Conservation (phyloP, 2,113 vertebrate species). For the Petroica traversi region DNA sequence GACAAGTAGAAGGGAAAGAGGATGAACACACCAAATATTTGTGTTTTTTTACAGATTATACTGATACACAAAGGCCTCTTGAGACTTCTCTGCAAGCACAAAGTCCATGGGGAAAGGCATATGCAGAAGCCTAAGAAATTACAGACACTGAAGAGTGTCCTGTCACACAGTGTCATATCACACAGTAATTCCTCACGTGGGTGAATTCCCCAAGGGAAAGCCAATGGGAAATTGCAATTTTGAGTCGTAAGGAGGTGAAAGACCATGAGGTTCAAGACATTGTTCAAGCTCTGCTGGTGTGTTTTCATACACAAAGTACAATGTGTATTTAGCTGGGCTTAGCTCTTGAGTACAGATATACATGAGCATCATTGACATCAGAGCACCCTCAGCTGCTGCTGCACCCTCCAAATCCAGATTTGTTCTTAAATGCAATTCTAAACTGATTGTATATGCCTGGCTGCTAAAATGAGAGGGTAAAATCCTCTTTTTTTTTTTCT, state of each 20-base stretch:
- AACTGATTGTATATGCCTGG: neutral
- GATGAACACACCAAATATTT: slow-evolving; percentile 6
- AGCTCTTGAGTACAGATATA: slow-evolving; percentile 7
- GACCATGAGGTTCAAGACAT: slow-evolving; percentile 8
- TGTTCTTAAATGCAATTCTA: neutral
- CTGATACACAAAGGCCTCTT: slow-evolving; percentile 28
- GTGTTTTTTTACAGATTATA: slow-evolving; percentile 19
- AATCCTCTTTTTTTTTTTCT: neutral
- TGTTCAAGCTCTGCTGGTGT: slow-evolving; percentile 50
- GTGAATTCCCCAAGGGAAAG: slow-evolving; percentile 29
- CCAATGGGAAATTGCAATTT: neutral
- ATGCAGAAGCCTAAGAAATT: slow-evolving; percentile 9
- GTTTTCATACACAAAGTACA: slow-evolving; percentile 27
- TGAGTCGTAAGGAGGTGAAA: slow-evolving; percentile 21
- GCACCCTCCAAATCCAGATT: neutral
- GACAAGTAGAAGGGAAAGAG: slow-evolving; percentile 3
- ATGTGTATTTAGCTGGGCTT: slow-evolving; percentile 2
- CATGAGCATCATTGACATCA: neutral
- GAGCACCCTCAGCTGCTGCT: neutral
- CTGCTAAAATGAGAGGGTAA: neutral
- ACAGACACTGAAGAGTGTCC: slow-evolving; percentile 39
- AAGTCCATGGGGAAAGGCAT: neutral
- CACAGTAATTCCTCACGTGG: slow-evolving; percentile 31
- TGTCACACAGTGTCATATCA: slow-evolving; percentile 21
- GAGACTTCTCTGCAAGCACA: slow-evolving; percentile 10